Evolutionary conservation across 35 echinoderm and acorn worm genomes (phyloP), one percentile per base, ranked within the genome.

Genomic region (Apostichopus californicus): DNA sequence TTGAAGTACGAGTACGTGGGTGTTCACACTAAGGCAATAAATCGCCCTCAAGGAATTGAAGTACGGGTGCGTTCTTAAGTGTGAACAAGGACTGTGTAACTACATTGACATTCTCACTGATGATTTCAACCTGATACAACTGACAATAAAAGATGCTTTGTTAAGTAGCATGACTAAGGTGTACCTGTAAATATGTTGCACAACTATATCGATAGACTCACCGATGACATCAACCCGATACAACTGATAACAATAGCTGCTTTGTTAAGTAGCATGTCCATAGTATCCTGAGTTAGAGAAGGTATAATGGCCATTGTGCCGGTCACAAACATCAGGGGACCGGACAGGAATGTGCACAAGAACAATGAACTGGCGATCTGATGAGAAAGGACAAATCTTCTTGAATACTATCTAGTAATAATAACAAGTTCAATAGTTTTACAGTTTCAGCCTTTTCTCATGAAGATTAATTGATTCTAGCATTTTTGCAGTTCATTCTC

Each of bases 271-370:
- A 91, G 59, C 4, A 56, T 26, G 55, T 91, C 64, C 56, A 93
- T 92, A 11, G 82, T 26, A 3, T 71, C 86, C 57, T 90, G 73
- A 22, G 89, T 75, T 68, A 66, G 73, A 68, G 92, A 84, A 15
- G 96, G 96, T 7, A 95, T 28, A 71, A 93, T 87, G 28, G 91
- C 94, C 94, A 95, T 94, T 14, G 92, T 78, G 73, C 92, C 96
- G 5, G 96, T 93, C 60, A 98, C 91, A 79, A 98, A 98, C 96
- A 98, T 98, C 57, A 94, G 77, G 2, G 94, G 94, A 14, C 88
- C 96, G 9, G 96, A 93, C 10, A 92, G 18, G 60, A 98, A 94
- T 22, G 96, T 98, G 18, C 94, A 93, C 17, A 95, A 79, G 5
- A 98, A 94, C 92, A 98, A 87, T 2, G 91, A 75, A 13, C 92